phyloP scores from a whole-genome alignment of 2,113 vertebrate species.

The Calyptommatus sinebrachiatus region DNA sequence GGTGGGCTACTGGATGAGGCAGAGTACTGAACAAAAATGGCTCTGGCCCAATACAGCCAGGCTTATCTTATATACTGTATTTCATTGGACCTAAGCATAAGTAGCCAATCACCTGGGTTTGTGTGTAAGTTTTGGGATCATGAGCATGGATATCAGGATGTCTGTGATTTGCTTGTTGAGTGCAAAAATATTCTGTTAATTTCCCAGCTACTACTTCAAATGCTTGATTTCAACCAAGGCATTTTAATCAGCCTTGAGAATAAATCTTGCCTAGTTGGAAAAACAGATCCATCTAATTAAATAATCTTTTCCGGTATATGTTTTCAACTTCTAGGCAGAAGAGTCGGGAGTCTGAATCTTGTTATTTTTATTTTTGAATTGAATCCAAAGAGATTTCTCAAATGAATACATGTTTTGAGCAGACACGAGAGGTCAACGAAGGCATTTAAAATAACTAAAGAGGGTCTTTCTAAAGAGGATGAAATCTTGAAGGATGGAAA shows the following conservation, averaged over 20 bases:
- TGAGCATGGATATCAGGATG: not conserved
- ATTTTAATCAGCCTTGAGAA: not conserved
- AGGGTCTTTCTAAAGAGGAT: not conserved
- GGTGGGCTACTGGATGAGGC: too few species aligned
- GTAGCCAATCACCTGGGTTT: not conserved
- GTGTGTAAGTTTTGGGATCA: not conserved
- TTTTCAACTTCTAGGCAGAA: constrained; percentile 2
- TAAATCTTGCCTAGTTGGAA: not conserved
- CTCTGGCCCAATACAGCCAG: too few species aligned
- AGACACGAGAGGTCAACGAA: not conserved
- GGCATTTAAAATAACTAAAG: not conserved
- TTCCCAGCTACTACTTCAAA: not conserved
- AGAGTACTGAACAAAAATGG: too few species aligned
- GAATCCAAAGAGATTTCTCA: not conserved
- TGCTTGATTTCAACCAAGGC: not conserved
- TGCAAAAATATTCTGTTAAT: not conserved
- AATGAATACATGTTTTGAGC: not conserved
- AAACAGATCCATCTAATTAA: not conserved
- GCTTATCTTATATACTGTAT: not conserved
- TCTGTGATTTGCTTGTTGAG: too few species aligned
- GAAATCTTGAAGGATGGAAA: not conserved
- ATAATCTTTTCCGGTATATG: not conserved
- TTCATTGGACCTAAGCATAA: not conserved
- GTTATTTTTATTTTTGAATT: not conserved
- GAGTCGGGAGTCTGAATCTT: not conserved